phyloP scores from a whole-genome alignment of 2,797 vertebrate genomes.

The Spea hammondii region DNA sequence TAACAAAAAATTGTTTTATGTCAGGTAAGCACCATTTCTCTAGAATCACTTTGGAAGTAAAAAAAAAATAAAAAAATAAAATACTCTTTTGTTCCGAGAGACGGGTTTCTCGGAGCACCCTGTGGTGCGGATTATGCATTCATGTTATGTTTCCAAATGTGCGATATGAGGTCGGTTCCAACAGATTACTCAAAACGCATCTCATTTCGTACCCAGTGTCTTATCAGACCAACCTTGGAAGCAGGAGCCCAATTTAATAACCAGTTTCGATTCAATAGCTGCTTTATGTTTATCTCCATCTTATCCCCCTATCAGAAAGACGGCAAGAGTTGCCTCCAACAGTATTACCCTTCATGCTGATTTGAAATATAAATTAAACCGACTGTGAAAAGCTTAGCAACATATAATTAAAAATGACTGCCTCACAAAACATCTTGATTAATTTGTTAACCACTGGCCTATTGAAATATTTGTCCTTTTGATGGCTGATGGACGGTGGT shows the following conservation, averaged over 20 bases:
- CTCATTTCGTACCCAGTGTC: constrained; percentile 35
- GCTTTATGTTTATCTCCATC: constrained; percentile 41
- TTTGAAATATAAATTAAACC: constrained; percentile 31
- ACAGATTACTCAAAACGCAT: constrained; percentile 44
- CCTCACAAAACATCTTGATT: constrained; percentile 1
- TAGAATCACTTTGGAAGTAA: too few species aligned
- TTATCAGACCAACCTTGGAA: constrained; percentile 37
- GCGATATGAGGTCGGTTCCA: constrained; percentile 28
- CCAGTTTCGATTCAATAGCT: constrained; percentile 26
- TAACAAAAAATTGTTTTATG: too few species aligned
- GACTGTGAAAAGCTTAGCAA: constrained; percentile 18
- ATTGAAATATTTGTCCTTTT: neutral
- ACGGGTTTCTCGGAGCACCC: neutral
- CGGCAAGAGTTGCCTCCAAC: neutral
- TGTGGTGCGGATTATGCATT: constrained; percentile 17
- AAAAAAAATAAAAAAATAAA: too few species aligned
- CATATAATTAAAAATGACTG: constrained; percentile 16
- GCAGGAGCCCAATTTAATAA: constrained; percentile 43
- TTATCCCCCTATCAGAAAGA: constrained; percentile 40
- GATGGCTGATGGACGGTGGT: neutral
- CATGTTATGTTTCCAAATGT: constrained; percentile 2
- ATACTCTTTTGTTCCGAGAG: neutral
- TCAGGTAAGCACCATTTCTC: too few species aligned
- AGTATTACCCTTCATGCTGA: constrained; percentile 37
- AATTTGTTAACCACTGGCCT: constrained; percentile 4